Conservation (phyloP, 2,888 invertebrate species). For the Megamerina dolium region DNA sequence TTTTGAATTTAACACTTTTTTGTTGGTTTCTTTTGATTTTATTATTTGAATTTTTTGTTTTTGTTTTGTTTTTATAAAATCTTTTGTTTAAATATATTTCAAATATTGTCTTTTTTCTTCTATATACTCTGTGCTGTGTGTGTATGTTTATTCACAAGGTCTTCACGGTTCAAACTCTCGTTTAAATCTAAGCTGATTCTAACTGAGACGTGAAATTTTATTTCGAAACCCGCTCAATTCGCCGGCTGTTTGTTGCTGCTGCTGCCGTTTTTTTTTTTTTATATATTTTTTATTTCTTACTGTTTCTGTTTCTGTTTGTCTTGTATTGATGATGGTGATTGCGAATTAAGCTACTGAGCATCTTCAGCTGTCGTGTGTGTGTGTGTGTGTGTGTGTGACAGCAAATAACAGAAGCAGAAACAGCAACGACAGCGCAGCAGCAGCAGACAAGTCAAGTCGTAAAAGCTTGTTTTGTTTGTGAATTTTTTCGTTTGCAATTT, state of each 20-base stretch:
- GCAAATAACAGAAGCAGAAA: too few relatives aligned
- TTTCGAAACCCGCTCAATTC: slow-evolving; percentile 24
- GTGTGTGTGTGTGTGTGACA: background rate
- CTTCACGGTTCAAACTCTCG: slow-evolving; percentile 37
- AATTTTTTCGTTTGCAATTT: too few relatives aligned
- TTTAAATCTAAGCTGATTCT: slow-evolving; percentile 44
- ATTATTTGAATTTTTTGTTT: too few relatives aligned
- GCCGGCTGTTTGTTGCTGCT: slow-evolving; percentile 1
- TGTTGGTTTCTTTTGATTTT: too few relatives aligned
- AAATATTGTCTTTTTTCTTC: too few relatives aligned
- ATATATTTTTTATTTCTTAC: too few relatives aligned
- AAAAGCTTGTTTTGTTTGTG: slow-evolving; percentile 25
- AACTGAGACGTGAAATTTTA: slow-evolving; percentile 42
- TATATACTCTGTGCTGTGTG: too few relatives aligned
- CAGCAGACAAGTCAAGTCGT: slow-evolving; percentile 23
- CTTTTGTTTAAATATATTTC: too few relatives aligned
- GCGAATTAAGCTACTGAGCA: background rate
- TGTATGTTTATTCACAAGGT: slow-evolving; percentile 21
- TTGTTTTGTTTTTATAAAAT: too few relatives aligned
- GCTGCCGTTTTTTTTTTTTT: background rate
- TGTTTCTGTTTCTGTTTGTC: too few relatives aligned
- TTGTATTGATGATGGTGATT: too few relatives aligned
- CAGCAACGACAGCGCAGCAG: background rate
- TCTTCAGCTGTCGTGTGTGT: background rate
- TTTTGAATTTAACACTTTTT: too few relatives aligned